phyloP scores from a whole-genome alignment of 2,797 vertebrate genomes.

The Danio tinwini region DNA sequence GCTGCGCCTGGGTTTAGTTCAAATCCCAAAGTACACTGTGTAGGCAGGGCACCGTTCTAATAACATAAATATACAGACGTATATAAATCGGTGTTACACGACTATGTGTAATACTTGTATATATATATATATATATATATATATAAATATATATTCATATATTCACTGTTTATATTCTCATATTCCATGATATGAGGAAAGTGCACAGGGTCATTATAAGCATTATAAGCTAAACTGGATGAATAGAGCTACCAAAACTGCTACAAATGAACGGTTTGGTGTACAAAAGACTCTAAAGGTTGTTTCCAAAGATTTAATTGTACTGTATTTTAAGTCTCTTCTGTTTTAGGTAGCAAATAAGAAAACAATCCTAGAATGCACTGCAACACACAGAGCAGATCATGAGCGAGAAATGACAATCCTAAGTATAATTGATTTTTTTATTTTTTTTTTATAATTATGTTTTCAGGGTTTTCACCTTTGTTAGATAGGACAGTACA shows the following conservation, averaged over 20 bases:
- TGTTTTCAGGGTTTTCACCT: too few relatives aligned
- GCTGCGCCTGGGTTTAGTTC: slow-evolving; percentile 3
- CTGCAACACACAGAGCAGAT: neutral
- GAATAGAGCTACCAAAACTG: slow-evolving; percentile 53
- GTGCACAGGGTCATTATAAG: slow-evolving; percentile 20
- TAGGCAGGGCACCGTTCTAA: slow-evolving; percentile 5
- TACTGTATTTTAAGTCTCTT: neutral
- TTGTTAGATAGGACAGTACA: too few relatives aligned
- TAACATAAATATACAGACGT: slow-evolving; percentile 15
- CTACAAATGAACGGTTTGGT: slow-evolving; percentile 68
- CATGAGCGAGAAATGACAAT: neutral
- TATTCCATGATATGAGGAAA: slow-evolving; percentile 66
- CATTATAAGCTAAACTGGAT: slow-evolving; percentile 64
- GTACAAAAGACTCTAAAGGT: slow-evolving; percentile 59
- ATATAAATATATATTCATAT: slow-evolving; percentile 36
- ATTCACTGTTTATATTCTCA: slow-evolving; percentile 37
- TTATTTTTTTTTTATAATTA: too few relatives aligned
- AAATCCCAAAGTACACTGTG: slow-evolving; percentile 30
- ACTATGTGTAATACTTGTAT: too few relatives aligned
- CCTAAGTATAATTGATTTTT: neutral
- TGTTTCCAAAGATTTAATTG: neutral
- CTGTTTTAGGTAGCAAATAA: neutral
- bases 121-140: too few relatives aligned
- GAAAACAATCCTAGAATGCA: neutral
- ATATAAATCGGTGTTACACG: too few relatives aligned